Base-by-base conservation (phyloP, 2,888 invertebrate species). In the Drosophila demipolita region DNA sequence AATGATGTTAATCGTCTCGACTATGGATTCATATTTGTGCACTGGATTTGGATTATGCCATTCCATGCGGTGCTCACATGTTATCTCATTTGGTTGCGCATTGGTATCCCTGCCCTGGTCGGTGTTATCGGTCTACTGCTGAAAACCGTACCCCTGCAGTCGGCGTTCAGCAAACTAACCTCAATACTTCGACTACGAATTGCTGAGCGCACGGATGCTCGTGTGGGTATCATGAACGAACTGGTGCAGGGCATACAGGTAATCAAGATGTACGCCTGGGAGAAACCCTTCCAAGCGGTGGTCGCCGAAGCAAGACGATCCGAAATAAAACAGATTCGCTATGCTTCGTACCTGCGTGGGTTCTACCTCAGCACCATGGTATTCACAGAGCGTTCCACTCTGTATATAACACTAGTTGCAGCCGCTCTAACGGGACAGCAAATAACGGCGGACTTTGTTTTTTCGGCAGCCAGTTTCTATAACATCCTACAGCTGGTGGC, bases 211-310 rank as follows among this genome's bases (percentile, higher is more conserved):
- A 98, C 98, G 0, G 99, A 99, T 93, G 96, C 96, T 85, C 94
- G 99, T 75, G 97, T 99, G 49, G 95, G 97, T 61, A 94, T 98
- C 57, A 99, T 99, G 98, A 98, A 97, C 91, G 99, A 99, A 94
- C 96, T 99, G 82, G 96, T 99, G 75, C 95, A 95, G 67, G 99
- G 98, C 55, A 98, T 99, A 93, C 96, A 98, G 94, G 97, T 98
- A 3, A 97, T 99, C 78, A 99, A 99, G 94, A 98, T 99, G 98
- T 99, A 98, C 91, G 97, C 98, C 4, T 99, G 99, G 97, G 99
- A 99, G 92, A 96, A 96, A 82, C 97, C 98, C 0, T 98, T 99
- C 91, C 96, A 96, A 71, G 95, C 96, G 75, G 95, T 98, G n/a
- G 96, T 99, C 3, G 95, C 95, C 11, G 92, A 95, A 59, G 96